Evolutionary conservation across 2,113 vertebrate species (phyloP).

Genomic region (Sprattus sprattus): DNA sequence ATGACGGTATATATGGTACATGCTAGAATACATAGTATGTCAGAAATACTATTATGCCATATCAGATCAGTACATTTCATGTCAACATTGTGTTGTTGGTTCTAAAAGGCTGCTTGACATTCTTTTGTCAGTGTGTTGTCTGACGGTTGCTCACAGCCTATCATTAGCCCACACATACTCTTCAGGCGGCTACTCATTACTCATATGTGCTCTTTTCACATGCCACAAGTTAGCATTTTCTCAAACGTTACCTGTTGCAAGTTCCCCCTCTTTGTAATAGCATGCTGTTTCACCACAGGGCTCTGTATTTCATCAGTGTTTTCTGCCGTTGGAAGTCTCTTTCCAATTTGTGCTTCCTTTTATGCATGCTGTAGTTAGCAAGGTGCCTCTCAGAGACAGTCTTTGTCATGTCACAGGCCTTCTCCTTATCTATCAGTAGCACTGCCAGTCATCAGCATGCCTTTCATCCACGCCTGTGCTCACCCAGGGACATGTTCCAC

Average conservation of each 20-base stretch:
- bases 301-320: not conserved
- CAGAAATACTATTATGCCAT: not conserved
- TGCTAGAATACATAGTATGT: not conserved
- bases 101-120: not conserved
- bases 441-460: not conserved
- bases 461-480: not conserved
- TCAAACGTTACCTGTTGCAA: not conserved
- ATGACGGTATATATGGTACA: not conserved
- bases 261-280: not conserved
- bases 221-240: not conserved
- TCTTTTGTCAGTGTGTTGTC: not conserved
- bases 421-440: not conserved
- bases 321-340: not conserved
- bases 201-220: not conserved
- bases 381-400: not conserved
- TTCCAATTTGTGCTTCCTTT: not conserved
- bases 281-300: not conserved
- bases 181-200: not conserved
- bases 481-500: conserved; percentile 7
- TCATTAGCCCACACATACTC: not conserved
- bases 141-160: not conserved
- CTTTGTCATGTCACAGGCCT: not conserved
- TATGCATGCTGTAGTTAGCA: not conserved
- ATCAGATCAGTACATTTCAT: not conserved
- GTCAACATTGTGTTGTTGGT: not conserved